phyloP scores from a whole-genome alignment of 2,113 vertebrate genomes.

The Brachirus orientalis region DNA sequence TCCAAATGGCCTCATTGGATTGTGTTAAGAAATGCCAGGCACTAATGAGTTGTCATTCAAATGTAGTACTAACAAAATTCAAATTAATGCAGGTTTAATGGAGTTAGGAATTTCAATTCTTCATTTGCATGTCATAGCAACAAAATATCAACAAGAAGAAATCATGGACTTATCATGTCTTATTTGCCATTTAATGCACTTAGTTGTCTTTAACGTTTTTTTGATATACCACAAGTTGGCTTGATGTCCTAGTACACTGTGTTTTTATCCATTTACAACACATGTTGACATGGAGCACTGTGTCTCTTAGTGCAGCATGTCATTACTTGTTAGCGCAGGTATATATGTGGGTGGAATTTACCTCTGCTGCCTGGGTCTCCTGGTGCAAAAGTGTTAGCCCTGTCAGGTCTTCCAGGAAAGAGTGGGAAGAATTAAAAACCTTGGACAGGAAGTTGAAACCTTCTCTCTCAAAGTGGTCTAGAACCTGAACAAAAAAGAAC shows the following conservation, averaged over 20 bases:
- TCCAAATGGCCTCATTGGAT: neutral
- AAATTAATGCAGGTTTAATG: no score
- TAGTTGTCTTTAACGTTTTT: no score
- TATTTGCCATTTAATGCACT: no score
- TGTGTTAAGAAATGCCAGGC: conserved; percentile 1
- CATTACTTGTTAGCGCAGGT: neutral
- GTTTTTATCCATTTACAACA: neutral
- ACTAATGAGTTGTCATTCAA: neutral
- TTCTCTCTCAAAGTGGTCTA: conserved; percentile 92
- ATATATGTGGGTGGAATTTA: conserved; percentile 65
- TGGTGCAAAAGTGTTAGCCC: conserved; percentile 96
- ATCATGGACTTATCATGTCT: no score
- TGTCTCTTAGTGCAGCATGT: neutral
- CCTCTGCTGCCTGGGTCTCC: conserved; percentile 98
- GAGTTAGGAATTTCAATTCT: no score
- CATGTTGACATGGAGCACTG: neutral
- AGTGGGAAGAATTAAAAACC: conserved; percentile 99
- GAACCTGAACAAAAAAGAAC: conserved; percentile 80
- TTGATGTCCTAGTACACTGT: neutral
- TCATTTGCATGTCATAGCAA: no score
- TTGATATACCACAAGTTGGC: no score
- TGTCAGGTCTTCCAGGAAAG: conserved; percentile 97
- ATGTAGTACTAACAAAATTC: no score
- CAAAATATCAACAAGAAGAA: no score
- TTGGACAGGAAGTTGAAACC: conserved; percentile 93